These are phyloP conservation scores for Azemiops feae DNA, from an alignment of 2,113 vertebrate species.

Conservation along the genomic window DNA sequence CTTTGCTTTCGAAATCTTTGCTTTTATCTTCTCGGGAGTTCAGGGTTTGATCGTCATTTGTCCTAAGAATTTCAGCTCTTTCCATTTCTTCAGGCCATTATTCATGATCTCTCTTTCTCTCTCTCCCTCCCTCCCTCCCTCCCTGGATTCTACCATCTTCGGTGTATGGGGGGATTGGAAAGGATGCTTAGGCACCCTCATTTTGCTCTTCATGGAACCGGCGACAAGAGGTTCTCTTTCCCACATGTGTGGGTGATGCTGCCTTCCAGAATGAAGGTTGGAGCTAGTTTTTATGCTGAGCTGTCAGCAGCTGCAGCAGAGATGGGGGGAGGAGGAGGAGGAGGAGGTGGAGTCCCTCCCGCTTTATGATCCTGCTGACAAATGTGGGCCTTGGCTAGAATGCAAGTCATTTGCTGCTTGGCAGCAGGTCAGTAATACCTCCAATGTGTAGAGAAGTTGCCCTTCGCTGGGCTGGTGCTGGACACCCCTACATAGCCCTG, in stretches of 20 bases:
- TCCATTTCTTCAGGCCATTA: neutral
- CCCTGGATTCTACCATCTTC: fast-evolving
- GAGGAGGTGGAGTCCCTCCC: neutral
- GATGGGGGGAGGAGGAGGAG: neutral
- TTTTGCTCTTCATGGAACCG: slow-evolving; percentile 16
- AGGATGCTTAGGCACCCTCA: neutral
- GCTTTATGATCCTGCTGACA: slow-evolving; percentile 40
- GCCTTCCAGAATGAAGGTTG: neutral
- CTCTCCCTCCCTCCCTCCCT: neutral
- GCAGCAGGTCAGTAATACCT: slow-evolving; percentile 8
- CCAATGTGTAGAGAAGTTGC: fast-evolving
- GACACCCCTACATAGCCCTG: slow-evolving; percentile 16
- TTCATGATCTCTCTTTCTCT: neutral
- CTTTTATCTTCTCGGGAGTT: neutral
- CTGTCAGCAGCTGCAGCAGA: slow-evolving; percentile 32
- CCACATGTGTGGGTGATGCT: slow-evolving; percentile 7
- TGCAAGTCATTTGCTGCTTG: slow-evolving; percentile 21
- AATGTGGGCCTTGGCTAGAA: slow-evolving; percentile 34
- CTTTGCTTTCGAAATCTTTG: neutral
- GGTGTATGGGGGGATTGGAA: fast-evolving
- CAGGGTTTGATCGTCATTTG: neutral
- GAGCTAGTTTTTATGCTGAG: slow-evolving; percentile 28
- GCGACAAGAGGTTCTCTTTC: slow-evolving; percentile 15
- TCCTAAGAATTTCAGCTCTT: neutral
- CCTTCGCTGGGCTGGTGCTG: neutral